Base-by-base conservation (phyloP, 2,113 vertebrate genomes). In the Emydura subglobosa region DNA sequence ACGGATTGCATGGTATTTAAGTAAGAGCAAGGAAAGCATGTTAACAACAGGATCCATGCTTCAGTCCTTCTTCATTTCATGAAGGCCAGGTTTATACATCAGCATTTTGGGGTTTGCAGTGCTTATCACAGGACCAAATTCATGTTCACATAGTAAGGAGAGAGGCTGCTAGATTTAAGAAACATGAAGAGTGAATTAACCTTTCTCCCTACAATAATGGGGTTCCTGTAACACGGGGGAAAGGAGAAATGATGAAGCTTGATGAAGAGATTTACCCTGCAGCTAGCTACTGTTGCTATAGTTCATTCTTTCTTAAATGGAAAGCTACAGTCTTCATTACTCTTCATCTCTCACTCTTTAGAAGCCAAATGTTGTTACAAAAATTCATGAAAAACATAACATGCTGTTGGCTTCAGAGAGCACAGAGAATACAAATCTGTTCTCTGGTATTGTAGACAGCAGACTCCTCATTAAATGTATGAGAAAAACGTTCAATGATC, bases 1-100 rank as follows among this genome's bases (percentile, higher is more conserved):
- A 50, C 4, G 59, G 49, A 42, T 0, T 0, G 42, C 47, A 2
- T 42, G 42, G 39, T 2, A 39, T 31, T 10, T 12, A 55, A 6
- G 79, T 10, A n/a, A 55, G 10, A 6, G 0, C 5, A 54, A 39
- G 42, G 24, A 47, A 53, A 82, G 80, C 47, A 31, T 29, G n/a
- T 19, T 12, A 42, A 16, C 34, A 55, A 8, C 50, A 54, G n/a
- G 51, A 81, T 22, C 16, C 11, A 2, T 14, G 12, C 22, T 44
- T 76, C 47, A 31, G 47, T 27, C 44, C 47, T 31, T 5, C 25
- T 7, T 12, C 42, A 31, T 21, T 6, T 51, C 79, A 34, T 34
- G 49, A 34, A 22, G 9, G 31, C 79, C 29, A n/a, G 49, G 17
- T 29, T 34, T 79, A 49, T 19, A 44, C 24, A 42, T 74, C 72